phyloP scores from a whole-genome alignment of 2,113 vertebrate genomes.

The Circaetus cinerascens region DNA sequence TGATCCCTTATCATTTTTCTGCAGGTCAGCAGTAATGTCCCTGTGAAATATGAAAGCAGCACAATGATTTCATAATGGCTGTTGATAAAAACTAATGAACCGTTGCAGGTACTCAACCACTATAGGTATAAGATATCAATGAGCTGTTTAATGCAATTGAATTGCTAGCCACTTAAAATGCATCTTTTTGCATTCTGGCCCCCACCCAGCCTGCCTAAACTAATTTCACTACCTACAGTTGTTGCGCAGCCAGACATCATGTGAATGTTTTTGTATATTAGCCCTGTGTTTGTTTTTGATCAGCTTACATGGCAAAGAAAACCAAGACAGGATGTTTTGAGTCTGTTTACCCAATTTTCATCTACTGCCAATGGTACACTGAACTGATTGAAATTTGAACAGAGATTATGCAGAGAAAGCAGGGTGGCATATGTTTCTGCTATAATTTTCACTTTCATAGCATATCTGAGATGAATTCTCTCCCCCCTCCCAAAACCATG shows the following conservation, averaged over 20 bases:
- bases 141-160: slow-evolving; percentile 17
- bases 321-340: slow-evolving; percentile 4
- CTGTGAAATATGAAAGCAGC: neutral
- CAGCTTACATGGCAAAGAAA: slow-evolving; percentile 2
- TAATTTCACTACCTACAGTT: slow-evolving; percentile 2
- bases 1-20: neutral
- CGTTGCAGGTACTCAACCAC: neutral
- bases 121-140: neutral
- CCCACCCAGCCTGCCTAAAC: slow-evolving; percentile 11
- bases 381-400: neutral
- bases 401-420: neutral
- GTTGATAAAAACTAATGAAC: slow-evolving; percentile 56
- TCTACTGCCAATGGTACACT: neutral
- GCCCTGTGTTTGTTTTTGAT: neutral
- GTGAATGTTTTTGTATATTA: slow-evolving; percentile 6
- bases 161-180: neutral
- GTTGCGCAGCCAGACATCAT: neutral
- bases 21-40: neutral
- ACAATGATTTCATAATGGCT: slow-evolving; percentile 18
- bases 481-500: accelerated
- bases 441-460: neutral
- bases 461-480: neutral
- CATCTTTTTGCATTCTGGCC: slow-evolving; percentile 29
- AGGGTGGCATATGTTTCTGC: neutral
- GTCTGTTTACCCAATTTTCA: slow-evolving; percentile 7